Evolutionary conservation across 2,888 invertebrate species (phyloP).

Genomic region (Mayetiola destructor): DNA sequence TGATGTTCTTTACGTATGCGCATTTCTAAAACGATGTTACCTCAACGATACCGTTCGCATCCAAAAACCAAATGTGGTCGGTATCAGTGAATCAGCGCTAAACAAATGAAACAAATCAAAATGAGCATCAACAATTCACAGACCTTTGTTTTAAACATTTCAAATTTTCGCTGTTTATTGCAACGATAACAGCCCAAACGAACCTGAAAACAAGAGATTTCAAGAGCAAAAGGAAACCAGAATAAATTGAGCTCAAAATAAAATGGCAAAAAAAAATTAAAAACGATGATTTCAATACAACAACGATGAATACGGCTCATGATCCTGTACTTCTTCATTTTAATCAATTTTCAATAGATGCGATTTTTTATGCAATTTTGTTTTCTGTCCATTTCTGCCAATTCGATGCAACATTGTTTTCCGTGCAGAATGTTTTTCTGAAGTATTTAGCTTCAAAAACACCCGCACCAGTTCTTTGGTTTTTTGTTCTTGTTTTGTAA

Average conservation of each 20-base stretch:
- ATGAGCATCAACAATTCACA: too few relatives aligned
- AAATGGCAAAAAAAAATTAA: not conserved
- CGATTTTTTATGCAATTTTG: too few relatives aligned
- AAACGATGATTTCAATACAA: not conserved
- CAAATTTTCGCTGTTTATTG: too few relatives aligned
- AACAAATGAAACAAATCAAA: too few relatives aligned
- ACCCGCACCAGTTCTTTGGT: not conserved
- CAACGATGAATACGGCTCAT: not conserved
- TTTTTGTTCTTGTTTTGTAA: too few relatives aligned
- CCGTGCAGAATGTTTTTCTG: not conserved
- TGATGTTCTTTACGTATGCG: slow-evolving; percentile 3
- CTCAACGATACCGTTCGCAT: too few relatives aligned
- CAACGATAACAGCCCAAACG: too few relatives aligned
- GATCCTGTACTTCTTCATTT: slow-evolving; percentile 6
- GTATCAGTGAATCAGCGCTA: too few relatives aligned
- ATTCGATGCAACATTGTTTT: not conserved
- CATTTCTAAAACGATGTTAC: too few relatives aligned
- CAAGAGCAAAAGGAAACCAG: not conserved
- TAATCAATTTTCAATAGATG: slow-evolving; percentile 10
- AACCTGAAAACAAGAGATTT: too few relatives aligned
- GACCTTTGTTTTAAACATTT: too few relatives aligned
- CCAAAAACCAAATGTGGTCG: too few relatives aligned
- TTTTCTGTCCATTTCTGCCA: not conserved
- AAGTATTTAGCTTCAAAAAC: not conserved
- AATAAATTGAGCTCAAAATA: slow-evolving; percentile 4